Percentiles rank a stretch among this genome's conserved stretches.
Evolutionary conservation across 2,888 invertebrate species (phyloP).

Genomic region (Cryptophagus acutangulus): DNA sequence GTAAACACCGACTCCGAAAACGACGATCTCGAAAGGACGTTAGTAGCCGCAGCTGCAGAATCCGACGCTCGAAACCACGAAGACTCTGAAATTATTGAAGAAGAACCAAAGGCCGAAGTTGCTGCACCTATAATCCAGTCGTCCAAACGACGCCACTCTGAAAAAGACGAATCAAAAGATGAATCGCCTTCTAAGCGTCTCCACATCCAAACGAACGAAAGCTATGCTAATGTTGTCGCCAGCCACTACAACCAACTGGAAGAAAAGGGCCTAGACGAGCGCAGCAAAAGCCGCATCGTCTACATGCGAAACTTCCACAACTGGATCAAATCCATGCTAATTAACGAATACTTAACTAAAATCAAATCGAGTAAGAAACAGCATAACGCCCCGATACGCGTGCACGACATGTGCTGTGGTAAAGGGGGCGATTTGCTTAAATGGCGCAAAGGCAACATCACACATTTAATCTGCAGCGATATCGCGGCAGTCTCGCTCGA

Average conservation of each 20-base stretch:
- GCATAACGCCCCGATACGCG: constrained; percentile 64
- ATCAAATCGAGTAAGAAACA: constrained; percentile 59
- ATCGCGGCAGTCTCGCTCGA: constrained; percentile 90
- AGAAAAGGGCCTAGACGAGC: constrained; percentile 72
- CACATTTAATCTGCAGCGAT: constrained; percentile 84
- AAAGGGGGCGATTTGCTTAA: constrained; percentile 99
- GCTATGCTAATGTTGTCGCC: constrained; percentile 68
- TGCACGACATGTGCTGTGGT: constrained; percentile 94
- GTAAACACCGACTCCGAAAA: constrained; percentile 29
- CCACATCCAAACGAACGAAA: constrained; percentile 25
- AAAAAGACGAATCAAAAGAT: constrained; percentile 18
- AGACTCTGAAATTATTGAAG: constrained; percentile 16
- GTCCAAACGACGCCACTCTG: constrained; percentile 12
- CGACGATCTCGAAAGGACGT: constrained; percentile 42
- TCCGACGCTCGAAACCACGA: constrained; percentile 39
- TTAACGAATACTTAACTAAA: constrained; percentile 72
- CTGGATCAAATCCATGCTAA: constrained; percentile 96
- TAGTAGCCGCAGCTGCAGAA: constrained; percentile 43
- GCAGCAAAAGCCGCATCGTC: constrained; percentile 86
- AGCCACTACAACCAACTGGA: constrained; percentile 89
- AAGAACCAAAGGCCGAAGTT: constrained; percentile 20
- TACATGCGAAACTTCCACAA: constrained; percentile 97
- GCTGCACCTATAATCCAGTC: not conserved
- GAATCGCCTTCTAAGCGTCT: constrained; percentile 7
- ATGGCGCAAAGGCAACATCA: constrained; percentile 81